Base-by-base conservation (phyloP, 2,888 invertebrate genomes). In the Calliphora vomitoria region DNA sequence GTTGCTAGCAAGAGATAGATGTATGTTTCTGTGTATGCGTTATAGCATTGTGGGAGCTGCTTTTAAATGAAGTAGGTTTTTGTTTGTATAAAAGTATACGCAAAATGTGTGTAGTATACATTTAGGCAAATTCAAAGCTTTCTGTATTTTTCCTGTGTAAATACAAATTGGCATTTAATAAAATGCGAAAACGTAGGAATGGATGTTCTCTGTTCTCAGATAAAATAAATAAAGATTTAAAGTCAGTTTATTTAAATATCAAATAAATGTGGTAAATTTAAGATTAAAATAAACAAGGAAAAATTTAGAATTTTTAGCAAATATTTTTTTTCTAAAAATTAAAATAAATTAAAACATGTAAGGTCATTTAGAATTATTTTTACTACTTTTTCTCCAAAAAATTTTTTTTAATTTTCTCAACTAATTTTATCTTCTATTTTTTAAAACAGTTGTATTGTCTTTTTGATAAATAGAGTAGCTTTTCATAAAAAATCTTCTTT, bases 31-130 rank as follows among this genome's bases (percentile, higher is more conserved):
- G 38, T 38, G 8, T 38, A 8, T 41, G 41, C 8, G 41, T 41
- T 6, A 2, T 8, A 41, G 11, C 11, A 41, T 8, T 41, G 25
- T 41, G 38, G 10, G 35, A 71, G 71, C 20, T 62, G 60, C 71
- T 62, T 81, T 64, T 38, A 81, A 53, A 41, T 64, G n/a, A 25
- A 55, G 69, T 58, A 68, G 25, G 50, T 53, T 55, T 74, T 50
- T 18, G 15, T 41, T 58, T 62, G 31, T 47, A 6, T 80, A 47
- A 1, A 44, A 1, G 4, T 35, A 15, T 44, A 41, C 41, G 50
- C 18, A 81, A 66, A 55, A 81, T 31, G 3, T 31, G 3, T 74
- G 11, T 35, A 66, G 81, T 8, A 66, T 74, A 44, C 15, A 44
- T 58, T 55, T 25, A 55, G 80, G 60, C 18, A 44, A 62, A 50